Evolutionary conservation across 2,797 vertebrate species (phyloP).

Genomic region (Leptodactylus fallax): DNA sequence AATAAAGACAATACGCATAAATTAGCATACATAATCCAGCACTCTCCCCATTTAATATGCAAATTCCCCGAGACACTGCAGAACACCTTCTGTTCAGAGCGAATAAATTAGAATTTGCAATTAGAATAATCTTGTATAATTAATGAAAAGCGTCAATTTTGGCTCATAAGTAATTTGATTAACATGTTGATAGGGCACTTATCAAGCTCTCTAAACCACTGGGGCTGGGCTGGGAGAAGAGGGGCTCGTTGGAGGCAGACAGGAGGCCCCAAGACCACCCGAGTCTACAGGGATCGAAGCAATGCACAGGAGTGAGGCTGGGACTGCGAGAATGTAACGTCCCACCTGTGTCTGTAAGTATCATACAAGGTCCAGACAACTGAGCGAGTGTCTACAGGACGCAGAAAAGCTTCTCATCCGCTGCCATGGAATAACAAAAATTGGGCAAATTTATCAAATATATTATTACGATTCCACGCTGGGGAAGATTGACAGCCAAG

Average conservation of each 20-base stretch:
- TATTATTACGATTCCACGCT: no score
- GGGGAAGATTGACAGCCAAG: no score
- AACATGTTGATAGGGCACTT: constrained; percentile 94
- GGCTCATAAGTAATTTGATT: constrained; percentile 94
- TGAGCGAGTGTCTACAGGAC: no score
- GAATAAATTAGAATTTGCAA: constrained; percentile 97
- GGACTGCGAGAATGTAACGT: no score
- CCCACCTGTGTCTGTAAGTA: no score
- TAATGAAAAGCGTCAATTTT: constrained; percentile 97
- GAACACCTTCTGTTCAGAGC: constrained; percentile 94
- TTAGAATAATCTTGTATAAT: constrained; percentile 98
- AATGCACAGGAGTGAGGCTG: no score
- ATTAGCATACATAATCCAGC: constrained; percentile 91
- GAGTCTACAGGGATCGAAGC: background rate
- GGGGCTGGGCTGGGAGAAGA: constrained; percentile 72
- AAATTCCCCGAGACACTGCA: constrained; percentile 92
- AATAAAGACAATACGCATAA: constrained; percentile 93
- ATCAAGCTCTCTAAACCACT: constrained; percentile 78
- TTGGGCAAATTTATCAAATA: no score
- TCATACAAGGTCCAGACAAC: no score
- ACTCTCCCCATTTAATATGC: constrained; percentile 95
- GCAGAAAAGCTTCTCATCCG: no score
- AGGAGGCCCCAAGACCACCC: constrained; percentile 13
- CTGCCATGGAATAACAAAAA: no score
- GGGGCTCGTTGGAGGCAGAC: constrained; percentile 62